Conservation (phyloP, 2,888 invertebrate species). For the Apomyelois bistriatella region DNA sequence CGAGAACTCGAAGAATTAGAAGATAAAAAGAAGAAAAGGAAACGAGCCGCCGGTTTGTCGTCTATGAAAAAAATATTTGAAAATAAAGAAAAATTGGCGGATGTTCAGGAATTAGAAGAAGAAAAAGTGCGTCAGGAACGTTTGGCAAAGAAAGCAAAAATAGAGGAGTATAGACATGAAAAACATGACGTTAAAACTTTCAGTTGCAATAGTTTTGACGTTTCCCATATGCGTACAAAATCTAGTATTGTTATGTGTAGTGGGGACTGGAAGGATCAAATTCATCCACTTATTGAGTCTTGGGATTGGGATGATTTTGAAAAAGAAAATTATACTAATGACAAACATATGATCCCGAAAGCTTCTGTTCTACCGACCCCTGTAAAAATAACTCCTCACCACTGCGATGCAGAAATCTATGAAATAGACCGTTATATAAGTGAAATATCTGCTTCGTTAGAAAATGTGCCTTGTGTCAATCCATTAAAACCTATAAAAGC, state of each 20-base stretch:
- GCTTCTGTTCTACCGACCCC: slow-evolving; percentile 68
- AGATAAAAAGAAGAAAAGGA: slow-evolving; percentile 77
- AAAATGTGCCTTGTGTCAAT: slow-evolving; percentile 81
- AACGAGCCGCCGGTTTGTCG: slow-evolving; percentile 82
- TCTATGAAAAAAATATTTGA: slow-evolving; percentile 87
- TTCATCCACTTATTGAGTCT: slow-evolving; percentile 81
- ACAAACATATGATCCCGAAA: slow-evolving; percentile 70
- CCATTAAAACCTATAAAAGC: slow-evolving; percentile 79
- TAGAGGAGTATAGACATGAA: slow-evolving; percentile 65
- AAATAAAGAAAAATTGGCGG: slow-evolving; percentile 85
- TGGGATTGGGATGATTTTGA: slow-evolving; percentile 84
- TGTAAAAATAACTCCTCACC: slow-evolving; percentile 67
- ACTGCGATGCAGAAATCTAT: slow-evolving; percentile 72
- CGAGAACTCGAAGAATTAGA: slow-evolving; percentile 80
- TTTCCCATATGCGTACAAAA: slow-evolving; percentile 74
- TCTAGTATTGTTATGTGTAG: slow-evolving; percentile 71
- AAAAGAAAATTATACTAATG: slow-evolving; percentile 65
- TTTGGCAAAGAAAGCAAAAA: slow-evolving; percentile 62
- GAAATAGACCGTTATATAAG: slow-evolving; percentile 74
- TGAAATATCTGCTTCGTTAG: slow-evolving; percentile 77
- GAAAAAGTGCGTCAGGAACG: slow-evolving; percentile 64
- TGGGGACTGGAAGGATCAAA: slow-evolving; percentile 81
- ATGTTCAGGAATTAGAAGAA: slow-evolving; percentile 80
- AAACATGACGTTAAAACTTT: slow-evolving; percentile 70
- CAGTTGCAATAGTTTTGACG: slow-evolving; percentile 68